Conservation (phyloP, 2,888 invertebrate genomes). For the Rhamphomyia laevipes region DNA sequence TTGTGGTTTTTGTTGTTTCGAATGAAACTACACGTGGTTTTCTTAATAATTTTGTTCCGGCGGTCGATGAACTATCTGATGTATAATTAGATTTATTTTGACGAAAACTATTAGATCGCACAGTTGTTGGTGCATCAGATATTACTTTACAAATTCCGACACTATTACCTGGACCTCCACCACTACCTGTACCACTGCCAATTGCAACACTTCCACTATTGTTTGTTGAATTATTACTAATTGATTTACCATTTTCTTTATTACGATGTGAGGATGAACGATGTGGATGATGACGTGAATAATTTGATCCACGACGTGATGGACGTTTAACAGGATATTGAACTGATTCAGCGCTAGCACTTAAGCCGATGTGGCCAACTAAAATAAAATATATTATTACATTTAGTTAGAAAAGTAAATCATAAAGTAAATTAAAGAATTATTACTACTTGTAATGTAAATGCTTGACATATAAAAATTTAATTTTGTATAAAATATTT, state of each 20-base stretch:
- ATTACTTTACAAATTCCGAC: neutral
- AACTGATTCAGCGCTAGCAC: conserved; percentile 50
- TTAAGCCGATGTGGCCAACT: conserved; percentile 48
- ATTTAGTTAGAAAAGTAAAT: conserved; percentile 10
- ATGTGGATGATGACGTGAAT: conserved; percentile 39
- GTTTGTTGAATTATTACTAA: neutral
- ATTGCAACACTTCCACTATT: conserved; percentile 3
- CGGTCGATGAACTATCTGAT: neutral
- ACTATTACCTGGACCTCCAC: conserved; percentile 4
- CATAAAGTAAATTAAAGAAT: conserved; percentile 8
- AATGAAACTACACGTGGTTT: conserved; percentile 18
- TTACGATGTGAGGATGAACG: conserved; percentile 44
- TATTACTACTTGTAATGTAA: neutral
- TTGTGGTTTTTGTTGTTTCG: conserved; percentile 12
- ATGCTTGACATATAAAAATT: no score
- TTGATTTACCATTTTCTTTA: conserved; percentile 39
- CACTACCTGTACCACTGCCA: conserved; percentile 13
- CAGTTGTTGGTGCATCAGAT: neutral
- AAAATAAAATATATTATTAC: conserved; percentile 15
- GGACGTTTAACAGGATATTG: conserved; percentile 47
- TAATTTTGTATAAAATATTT: neutral
- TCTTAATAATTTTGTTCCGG: conserved; percentile 2
- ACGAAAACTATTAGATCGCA: conserved; percentile 14
- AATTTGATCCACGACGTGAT: conserved; percentile 41
- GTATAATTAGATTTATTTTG: conserved; percentile 11